A percentile compares a stretch with the other conserved stretches of the same genome.
Evolutionary conservation across 2,797 vertebrate genomes (phyloP).

Genomic region (Caiman crocodilus): DNA sequence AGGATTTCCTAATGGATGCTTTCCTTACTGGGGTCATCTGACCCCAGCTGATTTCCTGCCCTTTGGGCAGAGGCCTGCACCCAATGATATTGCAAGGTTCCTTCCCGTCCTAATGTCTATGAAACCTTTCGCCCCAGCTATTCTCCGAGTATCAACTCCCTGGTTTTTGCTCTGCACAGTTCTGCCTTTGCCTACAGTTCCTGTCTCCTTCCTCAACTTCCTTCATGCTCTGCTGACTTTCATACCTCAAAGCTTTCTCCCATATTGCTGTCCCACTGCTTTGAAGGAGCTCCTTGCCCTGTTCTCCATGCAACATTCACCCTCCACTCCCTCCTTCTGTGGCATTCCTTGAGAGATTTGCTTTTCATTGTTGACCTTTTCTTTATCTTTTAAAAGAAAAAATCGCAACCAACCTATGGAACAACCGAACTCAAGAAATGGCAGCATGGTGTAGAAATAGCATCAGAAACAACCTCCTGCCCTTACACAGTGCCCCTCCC

Average conservation of each 20-base stretch:
- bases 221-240: background rate
- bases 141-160: background rate
- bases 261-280: background rate
- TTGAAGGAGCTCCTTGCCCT: background rate
- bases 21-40: too few species aligned
- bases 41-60: too few species aligned
- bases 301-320: background rate
- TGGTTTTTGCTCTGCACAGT: background rate
- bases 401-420: conserved; percentile 8
- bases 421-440: background rate
- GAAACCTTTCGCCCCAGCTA: background rate
- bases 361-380: background rate
- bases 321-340: conserved; percentile 1
- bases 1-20: too few species aligned
- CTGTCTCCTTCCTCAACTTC: fast-evolving
- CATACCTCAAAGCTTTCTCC: background rate
- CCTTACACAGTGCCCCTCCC: background rate
- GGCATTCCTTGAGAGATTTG: background rate
- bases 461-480: background rate
- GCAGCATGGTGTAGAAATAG: background rate
- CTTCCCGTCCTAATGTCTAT: too few species aligned
- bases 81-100: too few species aligned
- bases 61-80: too few species aligned
- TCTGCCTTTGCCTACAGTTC: background rate
- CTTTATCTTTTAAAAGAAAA: conserved; percentile 22